Base-by-base conservation (phyloP, 2,888 invertebrate species). In the Isotomurus palustris region DNA sequence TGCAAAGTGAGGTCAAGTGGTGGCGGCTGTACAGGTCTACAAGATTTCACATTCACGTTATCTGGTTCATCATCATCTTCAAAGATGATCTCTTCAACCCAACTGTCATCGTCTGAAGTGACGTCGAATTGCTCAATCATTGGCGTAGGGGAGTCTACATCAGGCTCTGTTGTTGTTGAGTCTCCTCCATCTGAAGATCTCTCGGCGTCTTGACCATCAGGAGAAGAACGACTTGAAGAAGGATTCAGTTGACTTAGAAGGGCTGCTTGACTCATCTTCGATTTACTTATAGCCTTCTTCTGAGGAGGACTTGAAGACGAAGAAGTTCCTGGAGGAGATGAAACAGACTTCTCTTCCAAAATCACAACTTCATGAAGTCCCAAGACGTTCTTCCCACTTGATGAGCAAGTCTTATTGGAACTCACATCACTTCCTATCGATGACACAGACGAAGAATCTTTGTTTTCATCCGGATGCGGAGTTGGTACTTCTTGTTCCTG, bases 1-100 rank as follows among this genome's bases (percentile, higher is more conserved):
- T 93, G 92, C 64, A 93, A 78, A 1, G 91, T 91, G 74, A 91
- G 91, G 76, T 92, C 91, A 72, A 91, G 85, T 1, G 85, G 84
- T 56, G 87, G 83, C 52, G 89, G 82, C 24, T 50, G 50, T 73
- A 88, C 53, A 25, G 63, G 61, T 43, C 63, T 60, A 2, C 32
- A 45, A 22, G 52, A 55, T 44, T 57, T 57, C 25, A 56, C 51
- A 32, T 58, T 57, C 2, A 38, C 36, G 0, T 53, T 19, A n/a
- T 65, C 65, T 0, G 58, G n/a, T 21, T 58, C 60, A 28, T 66
- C 66, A 35, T 70, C 67, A 40, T 67, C 69, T 36, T 67, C 66
- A 56, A 67, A 67, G n/a, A 64, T 59, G n/a, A 69, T 69, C 35
- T 91, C 90, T 76, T 91, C 91, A 64, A 91, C 90, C 91, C 91